Evolutionary conservation across 2,113 vertebrate species (phyloP).

Genomic region (Sander lucioperca): DNA sequence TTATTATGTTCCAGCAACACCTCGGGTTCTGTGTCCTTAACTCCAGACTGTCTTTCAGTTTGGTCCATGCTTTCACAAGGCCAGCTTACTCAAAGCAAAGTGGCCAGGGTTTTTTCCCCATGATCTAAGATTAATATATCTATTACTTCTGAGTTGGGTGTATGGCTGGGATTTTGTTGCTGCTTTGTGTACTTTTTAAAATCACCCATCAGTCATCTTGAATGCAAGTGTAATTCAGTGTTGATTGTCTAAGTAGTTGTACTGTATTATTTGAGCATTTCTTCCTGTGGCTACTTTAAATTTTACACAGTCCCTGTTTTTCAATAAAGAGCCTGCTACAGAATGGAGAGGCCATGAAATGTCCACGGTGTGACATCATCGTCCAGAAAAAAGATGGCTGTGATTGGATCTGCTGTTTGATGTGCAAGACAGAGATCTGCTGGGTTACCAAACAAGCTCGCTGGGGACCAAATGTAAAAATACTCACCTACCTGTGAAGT

Average conservation of each 20-base stretch:
- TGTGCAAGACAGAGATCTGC: slow-evolving; percentile 87
- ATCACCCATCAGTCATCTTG: neutral
- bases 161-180: neutral
- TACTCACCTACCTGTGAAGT: neutral
- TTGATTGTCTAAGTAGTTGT: neutral
- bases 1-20: neutral
- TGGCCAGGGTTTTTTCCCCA: neutral
- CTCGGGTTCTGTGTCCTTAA: neutral
- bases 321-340: slow-evolving; percentile 74
- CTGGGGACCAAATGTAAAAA: slow-evolving; percentile 84
- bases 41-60: neutral
- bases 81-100: neutral
- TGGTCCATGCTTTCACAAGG: neutral
- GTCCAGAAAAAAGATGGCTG: slow-evolving; percentile 88
- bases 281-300: neutral
- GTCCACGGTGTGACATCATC: slow-evolving; percentile 84
- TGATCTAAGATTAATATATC: neutral
- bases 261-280: neutral
- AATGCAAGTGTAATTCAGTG: neutral
- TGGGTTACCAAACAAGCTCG: slow-evolving; percentile 88
- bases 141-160: neutral
- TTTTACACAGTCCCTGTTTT: neutral
- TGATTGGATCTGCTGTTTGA: slow-evolving; percentile 87
- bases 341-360: slow-evolving; percentile 86
- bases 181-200: neutral